phyloP scores from a whole-genome alignment of 2,797 vertebrate species.

The Propithecus perrieri region DNA sequence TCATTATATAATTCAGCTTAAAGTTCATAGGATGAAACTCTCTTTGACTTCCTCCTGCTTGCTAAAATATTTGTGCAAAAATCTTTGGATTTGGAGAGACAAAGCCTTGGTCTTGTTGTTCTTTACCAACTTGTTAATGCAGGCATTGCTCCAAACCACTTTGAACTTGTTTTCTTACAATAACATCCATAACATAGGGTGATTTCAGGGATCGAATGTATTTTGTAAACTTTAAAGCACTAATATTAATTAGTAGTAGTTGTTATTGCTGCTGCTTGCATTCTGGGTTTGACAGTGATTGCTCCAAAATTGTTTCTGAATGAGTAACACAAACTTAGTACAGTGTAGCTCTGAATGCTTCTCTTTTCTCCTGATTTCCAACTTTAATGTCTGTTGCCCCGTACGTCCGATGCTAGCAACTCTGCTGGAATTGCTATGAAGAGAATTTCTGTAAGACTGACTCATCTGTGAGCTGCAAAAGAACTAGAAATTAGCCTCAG shows the following conservation, averaged over 20 bases:
- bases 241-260: background rate
- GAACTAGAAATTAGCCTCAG: background rate
- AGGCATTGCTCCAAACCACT: background rate
- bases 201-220: background rate
- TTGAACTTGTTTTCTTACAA: background rate
- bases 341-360: background rate
- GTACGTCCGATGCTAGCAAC: background rate
- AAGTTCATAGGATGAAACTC: background rate
- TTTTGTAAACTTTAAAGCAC: background rate
- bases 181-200: background rate
- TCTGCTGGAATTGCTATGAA: background rate
- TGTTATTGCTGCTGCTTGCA: background rate
- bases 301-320: background rate
- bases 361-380: conserved; percentile 5
- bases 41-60: background rate
- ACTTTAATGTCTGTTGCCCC: background rate
- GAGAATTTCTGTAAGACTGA: background rate
- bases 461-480: background rate
- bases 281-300: background rate
- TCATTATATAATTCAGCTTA: background rate
- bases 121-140: background rate
- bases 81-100: background rate
- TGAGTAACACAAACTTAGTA: background rate
- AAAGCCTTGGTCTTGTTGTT: background rate
- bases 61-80: background rate